Conservation (phyloP, 1,140 invertebrate species). For the Plectrocnemia conspersa region DNA sequence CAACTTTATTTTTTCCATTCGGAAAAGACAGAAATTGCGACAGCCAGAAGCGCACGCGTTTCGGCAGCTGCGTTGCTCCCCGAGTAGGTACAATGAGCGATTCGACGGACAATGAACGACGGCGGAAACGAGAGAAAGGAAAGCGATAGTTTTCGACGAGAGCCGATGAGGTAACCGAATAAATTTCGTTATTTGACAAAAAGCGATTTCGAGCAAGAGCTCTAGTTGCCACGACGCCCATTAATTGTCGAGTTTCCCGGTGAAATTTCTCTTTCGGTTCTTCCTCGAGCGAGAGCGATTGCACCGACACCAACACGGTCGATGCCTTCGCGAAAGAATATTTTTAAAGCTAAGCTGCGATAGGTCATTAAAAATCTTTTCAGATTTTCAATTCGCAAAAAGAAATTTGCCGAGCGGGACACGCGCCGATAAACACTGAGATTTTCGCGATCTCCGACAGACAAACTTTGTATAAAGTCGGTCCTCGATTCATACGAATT, state of each 20-base stretch:
- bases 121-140: conserved; percentile 32
- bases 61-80: no score
- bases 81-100: no score
- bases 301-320: neutral
- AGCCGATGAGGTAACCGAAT: conserved; percentile 23
- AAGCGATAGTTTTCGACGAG: conserved; percentile 31
- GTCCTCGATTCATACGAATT: no score
- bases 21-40: no score
- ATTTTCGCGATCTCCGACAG: no score
- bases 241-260: conserved; percentile 2
- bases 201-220: conserved; percentile 17
- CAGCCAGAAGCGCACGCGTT: no score
- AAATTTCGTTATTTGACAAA: conserved; percentile 29
- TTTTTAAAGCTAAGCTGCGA: neutral
- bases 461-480: no score
- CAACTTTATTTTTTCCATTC: no score
- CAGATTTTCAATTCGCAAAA: neutral
- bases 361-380: no score
- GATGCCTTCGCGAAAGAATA: neutral
- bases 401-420: no score
- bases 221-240: conserved; percentile 8
- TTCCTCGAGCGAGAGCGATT: neutral
- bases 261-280: conserved; percentile 13
- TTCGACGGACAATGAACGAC: no score
- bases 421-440: no score